Evolutionary conservation across 2,797 vertebrate species (phyloP).

Genomic region (Phrynocephalus guinanensis): DNA sequence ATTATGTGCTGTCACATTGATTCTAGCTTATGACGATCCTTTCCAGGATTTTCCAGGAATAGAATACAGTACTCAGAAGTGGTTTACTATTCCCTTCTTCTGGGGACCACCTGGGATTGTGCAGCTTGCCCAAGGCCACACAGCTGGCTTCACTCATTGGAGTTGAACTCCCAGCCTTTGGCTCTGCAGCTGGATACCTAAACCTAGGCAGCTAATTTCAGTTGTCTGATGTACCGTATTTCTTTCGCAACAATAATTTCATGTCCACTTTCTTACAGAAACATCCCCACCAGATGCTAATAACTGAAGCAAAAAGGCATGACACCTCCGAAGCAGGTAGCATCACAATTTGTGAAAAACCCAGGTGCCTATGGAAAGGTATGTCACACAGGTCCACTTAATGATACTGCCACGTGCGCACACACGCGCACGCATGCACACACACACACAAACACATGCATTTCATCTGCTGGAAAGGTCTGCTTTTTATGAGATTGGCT

Average conservation of each 20-base stretch:
- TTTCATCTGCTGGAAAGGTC: not conserved
- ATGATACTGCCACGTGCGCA: not conserved
- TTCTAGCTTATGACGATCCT: too few species aligned
- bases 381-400: not conserved
- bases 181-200: too few species aligned
- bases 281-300: slow-evolving; percentile 30
- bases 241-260: slow-evolving; percentile 26
- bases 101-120: too few species aligned
- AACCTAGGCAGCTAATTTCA: not conserved
- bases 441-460: not conserved
- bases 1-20: too few species aligned
- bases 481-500: not conserved
- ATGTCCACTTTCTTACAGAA: slow-evolving; percentile 56
- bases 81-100: too few species aligned
- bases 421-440: too few species aligned
- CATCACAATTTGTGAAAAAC: slow-evolving; percentile 59
- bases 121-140: too few species aligned
- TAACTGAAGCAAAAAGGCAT: not conserved
- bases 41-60: too few species aligned
- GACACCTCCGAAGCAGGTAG: slow-evolving; percentile 20
- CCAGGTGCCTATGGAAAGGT: slow-evolving; percentile 61
- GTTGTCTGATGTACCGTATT: not conserved
- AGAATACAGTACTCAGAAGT: too few species aligned
- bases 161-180: too few species aligned
- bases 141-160: too few species aligned